These are phyloP conservation scores for Cyanocitta stelleri DNA, from an alignment of 2,113 vertebrate genomes.

Conservation along the genomic window DNA sequence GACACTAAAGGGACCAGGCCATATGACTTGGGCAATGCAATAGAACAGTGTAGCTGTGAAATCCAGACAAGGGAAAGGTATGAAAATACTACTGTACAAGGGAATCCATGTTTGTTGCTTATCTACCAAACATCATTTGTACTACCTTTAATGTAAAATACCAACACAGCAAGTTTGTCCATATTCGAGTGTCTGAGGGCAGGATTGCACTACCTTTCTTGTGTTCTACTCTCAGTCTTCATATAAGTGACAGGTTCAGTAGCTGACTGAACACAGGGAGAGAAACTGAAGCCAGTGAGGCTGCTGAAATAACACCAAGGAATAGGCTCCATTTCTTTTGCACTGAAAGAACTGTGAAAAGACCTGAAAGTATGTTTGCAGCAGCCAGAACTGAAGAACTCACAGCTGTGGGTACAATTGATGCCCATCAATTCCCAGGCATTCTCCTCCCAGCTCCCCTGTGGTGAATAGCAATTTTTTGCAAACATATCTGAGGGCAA, in stretches of 20 bases:
- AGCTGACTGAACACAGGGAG: background rate
- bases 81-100: background rate
- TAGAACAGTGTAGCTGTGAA: background rate
- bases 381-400: constrained; percentile 57
- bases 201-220: background rate
- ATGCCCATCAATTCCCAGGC: constrained; percentile 18
- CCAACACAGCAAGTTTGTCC: background rate
- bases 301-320: constrained; percentile 2
- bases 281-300: background rate
- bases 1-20: background rate
- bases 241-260: background rate
- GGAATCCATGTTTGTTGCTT: background rate
- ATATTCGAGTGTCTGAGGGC: background rate
- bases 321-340: background rate
- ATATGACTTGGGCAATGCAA: background rate
- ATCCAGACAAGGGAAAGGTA: background rate
- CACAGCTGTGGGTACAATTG: constrained; percentile 53
- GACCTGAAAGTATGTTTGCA: constrained; percentile 12
- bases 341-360: constrained; percentile 44
- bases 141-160: background rate
- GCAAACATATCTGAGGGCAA: background rate
- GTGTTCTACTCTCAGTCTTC: background rate
- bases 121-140: background rate
- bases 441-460: background rate
- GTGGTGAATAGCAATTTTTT: constrained; percentile 31